These are phyloP conservation scores for Dermatophagoides farinae DNA, from an alignment of 1,140 invertebrate genomes.

Conservation along the genomic window DNA sequence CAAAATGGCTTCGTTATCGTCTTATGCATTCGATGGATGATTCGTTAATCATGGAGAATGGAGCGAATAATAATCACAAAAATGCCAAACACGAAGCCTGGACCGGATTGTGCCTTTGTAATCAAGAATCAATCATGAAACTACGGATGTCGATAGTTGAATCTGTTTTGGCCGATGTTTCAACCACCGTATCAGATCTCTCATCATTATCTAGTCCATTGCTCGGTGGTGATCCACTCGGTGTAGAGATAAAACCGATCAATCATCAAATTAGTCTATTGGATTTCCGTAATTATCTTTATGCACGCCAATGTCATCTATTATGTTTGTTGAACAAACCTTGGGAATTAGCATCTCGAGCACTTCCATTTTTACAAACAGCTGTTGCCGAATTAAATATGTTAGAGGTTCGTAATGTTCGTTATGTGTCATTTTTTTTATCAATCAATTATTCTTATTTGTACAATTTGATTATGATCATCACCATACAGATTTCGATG, in stretches of 20 bases:
- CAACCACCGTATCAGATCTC: neutral
- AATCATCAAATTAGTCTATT: slow-evolving; percentile 31
- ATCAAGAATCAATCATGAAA: neutral
- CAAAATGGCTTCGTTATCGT: slow-evolving; percentile 13
- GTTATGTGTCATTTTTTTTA: too few relatives aligned
- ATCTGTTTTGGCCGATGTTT: neutral
- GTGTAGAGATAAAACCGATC: too few relatives aligned
- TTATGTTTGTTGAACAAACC: slow-evolving; percentile 46
- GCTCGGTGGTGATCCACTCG: neutral
- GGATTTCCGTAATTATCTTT: slow-evolving; percentile 82
- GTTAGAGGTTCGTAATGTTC: slow-evolving; percentile 38
- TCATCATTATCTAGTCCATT: neutral
- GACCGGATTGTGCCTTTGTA: slow-evolving; percentile 17
- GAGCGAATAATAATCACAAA: neutral
- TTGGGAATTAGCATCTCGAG: slow-evolving; percentile 52
- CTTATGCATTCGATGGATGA: neutral
- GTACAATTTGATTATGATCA: neutral
- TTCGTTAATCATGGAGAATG: neutral
- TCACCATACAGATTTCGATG: slow-evolving; percentile 29
- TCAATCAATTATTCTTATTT: neutral
- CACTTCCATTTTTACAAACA: slow-evolving; percentile 64
- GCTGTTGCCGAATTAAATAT: slow-evolving; percentile 56
- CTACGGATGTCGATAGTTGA: neutral
- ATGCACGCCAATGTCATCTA: slow-evolving; percentile 72
- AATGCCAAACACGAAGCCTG: slow-evolving; percentile 2